Conservation (phyloP, 2,113 vertebrate genomes). For the Conger conger region DNA sequence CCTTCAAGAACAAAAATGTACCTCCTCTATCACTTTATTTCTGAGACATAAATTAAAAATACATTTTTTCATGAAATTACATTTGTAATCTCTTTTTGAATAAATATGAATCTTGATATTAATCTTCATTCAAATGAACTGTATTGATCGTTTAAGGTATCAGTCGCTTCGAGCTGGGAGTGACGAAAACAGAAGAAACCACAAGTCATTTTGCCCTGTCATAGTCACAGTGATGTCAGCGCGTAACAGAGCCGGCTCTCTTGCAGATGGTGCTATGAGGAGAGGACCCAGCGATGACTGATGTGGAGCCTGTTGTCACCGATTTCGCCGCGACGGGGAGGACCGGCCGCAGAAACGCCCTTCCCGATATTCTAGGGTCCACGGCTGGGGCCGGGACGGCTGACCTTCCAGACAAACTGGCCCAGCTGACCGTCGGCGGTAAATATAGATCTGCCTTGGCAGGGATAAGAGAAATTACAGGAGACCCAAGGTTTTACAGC, state of each 20-base stretch:
- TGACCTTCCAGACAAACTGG: slow-evolving; percentile 75
- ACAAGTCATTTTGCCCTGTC: neutral
- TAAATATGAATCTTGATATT: neutral
- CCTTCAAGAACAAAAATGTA: too few relatives aligned
- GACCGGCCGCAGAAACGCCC: slow-evolving; percentile 80
- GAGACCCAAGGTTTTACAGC: neutral
- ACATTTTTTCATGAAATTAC: too few relatives aligned
- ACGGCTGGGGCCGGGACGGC: slow-evolving; percentile 61
- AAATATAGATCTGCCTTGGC: slow-evolving; percentile 28
- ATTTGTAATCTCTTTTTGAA: neutral
- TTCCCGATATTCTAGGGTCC: slow-evolving; percentile 80
- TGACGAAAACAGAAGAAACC: neutral
- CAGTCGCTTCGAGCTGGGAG: neutral
- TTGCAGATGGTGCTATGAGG: slow-evolving; percentile 80
- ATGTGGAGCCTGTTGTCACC: slow-evolving; percentile 79
- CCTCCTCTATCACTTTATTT: too few relatives aligned
- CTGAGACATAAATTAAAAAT: too few relatives aligned
- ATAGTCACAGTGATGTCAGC: neutral
- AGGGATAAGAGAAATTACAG: neutral
- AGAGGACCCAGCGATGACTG: slow-evolving; percentile 79
- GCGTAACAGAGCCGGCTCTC: neutral
- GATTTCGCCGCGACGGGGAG: slow-evolving; percentile 81
- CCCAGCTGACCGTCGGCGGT: slow-evolving; percentile 75
- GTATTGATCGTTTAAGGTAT: neutral
- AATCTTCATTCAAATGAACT: neutral